Evolutionary conservation across 2,113 vertebrate species (phyloP).

Genomic region (Trinectes maculatus): DNA sequence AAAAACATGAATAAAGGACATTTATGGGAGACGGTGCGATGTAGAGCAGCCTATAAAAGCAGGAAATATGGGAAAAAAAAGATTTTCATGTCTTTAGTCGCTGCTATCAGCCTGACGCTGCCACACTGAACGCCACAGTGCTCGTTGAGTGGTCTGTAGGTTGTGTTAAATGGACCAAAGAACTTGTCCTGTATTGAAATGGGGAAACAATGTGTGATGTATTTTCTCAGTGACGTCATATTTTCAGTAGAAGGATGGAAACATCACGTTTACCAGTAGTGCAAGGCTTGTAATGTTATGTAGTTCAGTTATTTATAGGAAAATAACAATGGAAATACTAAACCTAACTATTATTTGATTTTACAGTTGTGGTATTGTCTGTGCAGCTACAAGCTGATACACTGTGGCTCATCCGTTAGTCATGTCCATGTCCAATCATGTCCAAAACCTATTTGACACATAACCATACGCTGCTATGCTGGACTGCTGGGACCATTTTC

Average conservation of each 20-base stretch:
- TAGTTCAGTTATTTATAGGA: no score
- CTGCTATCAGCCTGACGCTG: neutral
- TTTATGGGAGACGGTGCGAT: neutral
- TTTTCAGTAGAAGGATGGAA: no score
- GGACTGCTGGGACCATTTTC: no score
- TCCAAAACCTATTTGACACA: no score
- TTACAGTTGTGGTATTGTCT: neutral
- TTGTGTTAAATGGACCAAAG: constrained; percentile 38
- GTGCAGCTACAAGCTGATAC: no score
- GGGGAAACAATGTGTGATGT: neutral
- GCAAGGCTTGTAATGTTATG: no score
- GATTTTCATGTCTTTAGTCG: constrained; percentile 10
- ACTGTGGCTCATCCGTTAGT: no score
- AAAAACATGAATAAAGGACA: constrained; percentile 13
- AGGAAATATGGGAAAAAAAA: neutral
- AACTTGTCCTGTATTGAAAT: constrained; percentile 17
- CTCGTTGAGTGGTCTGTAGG: neutral
- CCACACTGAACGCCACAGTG: constrained; percentile 20
- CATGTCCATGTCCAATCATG: no score
- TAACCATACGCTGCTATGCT: no score
- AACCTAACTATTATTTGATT: no score
- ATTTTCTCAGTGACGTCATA: neutral
- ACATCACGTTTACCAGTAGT: no score
- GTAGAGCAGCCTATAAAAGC: constrained; percentile 23
- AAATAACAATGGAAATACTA: no score